Evolutionary conservation across 30 jellyfish, hydroid and myxozoan genomes (phyloP).

Genomic region (Aurelia coerulea): DNA sequence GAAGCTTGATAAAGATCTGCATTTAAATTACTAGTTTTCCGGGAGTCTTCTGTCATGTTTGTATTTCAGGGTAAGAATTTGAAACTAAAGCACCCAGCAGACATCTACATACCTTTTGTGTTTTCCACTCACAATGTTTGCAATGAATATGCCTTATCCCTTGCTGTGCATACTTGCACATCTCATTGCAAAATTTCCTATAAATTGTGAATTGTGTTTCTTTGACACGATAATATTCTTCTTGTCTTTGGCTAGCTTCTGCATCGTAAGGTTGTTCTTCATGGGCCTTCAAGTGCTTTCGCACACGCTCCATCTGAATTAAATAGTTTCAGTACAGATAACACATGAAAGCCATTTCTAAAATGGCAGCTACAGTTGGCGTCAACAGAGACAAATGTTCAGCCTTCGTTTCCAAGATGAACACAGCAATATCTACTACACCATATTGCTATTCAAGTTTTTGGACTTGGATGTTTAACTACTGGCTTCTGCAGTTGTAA

Average conservation of each 20-base stretch:
- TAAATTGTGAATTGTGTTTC: conserved; percentile 57
- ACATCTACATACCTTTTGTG: conserved; percentile 55
- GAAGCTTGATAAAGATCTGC: too few relatives aligned
- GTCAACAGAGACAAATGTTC: too few relatives aligned
- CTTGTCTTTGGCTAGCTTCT: conserved; percentile 46
- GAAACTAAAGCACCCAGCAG: too few relatives aligned
- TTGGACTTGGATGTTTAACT: too few relatives aligned
- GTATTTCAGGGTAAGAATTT: too few relatives aligned
- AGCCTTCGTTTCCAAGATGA: neutral
- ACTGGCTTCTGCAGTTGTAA: too few relatives aligned
- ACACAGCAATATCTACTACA: too few relatives aligned
- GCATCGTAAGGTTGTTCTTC: conserved; percentile 42
- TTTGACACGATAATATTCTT: conserved; percentile 62
- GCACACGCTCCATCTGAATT: conserved; percentile 60
- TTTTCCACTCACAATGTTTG: conserved; percentile 73
- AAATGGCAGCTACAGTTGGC: too few relatives aligned
- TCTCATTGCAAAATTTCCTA: conserved; percentile 58
- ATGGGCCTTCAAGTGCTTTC: conserved; percentile 64
- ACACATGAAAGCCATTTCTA: too few relatives aligned
- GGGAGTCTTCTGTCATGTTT: too few relatives aligned
- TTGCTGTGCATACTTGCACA: conserved; percentile 74
- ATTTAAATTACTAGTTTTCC: too few relatives aligned
- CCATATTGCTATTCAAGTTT: too few relatives aligned
- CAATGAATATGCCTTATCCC: conserved; percentile 74
- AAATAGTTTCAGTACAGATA: neutral